Conservation (phyloP, 37 sponge, comb jelly and placozoan species). For the Theonella swinhoei region DNA sequence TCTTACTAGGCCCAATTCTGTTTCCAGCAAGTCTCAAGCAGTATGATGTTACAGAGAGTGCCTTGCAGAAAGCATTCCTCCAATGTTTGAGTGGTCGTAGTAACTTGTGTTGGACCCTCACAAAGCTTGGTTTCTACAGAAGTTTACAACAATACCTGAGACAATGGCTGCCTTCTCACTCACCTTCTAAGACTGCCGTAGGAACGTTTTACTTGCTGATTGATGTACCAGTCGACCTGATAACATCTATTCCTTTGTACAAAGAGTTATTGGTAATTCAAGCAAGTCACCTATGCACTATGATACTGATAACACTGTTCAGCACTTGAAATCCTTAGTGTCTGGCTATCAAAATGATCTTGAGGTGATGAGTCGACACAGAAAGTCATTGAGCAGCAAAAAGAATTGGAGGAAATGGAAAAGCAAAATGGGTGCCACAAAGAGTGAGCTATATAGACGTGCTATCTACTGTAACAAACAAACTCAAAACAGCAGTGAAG, state of each 20-base stretch:
- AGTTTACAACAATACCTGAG: conserved; percentile 17
- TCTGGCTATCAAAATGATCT: conserved; percentile 15
- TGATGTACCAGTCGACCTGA: conserved; percentile 40
- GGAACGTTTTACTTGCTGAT: conserved; percentile 34
- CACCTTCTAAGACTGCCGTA: conserved; percentile 11
- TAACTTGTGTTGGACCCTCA: conserved; percentile 7
- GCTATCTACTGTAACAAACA: conserved; percentile 11
- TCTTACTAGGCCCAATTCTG: background rate
- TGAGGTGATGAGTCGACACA: conserved; percentile 9
- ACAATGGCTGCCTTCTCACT: conserved; percentile 21
- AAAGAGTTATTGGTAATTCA: conserved; percentile 7
- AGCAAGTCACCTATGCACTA: conserved; percentile 11
- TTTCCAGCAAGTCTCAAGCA: conserved; percentile 12
- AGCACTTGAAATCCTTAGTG: conserved; percentile 1
- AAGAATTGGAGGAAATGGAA: background rate
- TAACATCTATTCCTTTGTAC: conserved; percentile 29
- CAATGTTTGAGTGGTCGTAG: background rate
- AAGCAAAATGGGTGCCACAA: conserved; percentile 8
- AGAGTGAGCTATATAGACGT: conserved; percentile 6
- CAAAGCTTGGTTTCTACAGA: conserved; percentile 28
- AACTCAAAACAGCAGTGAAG: conserved; percentile 11
- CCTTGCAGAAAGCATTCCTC: conserved; percentile 9
- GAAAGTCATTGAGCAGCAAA: conserved; percentile 9
- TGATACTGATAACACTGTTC: conserved; percentile 9
- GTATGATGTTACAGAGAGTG: conserved; percentile 11